Percentiles rank a stretch among this genome's conserved stretches.
These are phyloP conservation scores for Amphiprion clarkii DNA, from an alignment of 2,797 vertebrate genomes.

Conservation along the genomic window DNA sequence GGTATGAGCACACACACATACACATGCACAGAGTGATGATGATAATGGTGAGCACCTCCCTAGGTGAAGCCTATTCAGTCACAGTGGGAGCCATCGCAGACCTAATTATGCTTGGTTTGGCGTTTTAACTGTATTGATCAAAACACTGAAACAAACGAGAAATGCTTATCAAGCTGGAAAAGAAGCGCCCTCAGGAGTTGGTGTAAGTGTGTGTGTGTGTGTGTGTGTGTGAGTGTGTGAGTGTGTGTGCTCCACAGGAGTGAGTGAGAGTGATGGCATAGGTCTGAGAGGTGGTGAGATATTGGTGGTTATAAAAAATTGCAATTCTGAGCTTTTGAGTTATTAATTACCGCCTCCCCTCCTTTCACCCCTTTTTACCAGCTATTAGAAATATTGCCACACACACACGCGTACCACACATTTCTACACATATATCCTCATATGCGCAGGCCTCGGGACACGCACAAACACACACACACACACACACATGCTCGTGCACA, in stretches of 20 bases:
- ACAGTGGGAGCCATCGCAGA: slow-evolving; percentile 72
- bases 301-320: slow-evolving; percentile 76
- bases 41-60: slow-evolving; percentile 73
- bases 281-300: slow-evolving; percentile 72
- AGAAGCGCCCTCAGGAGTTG: slow-evolving; percentile 63
- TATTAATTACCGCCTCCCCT: slow-evolving; percentile 77
- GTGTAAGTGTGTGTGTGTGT: neutral
- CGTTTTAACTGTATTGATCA: slow-evolving; percentile 81
- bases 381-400: slow-evolving; percentile 66
- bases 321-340: slow-evolving; percentile 78
- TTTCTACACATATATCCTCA: slow-evolving; percentile 37
- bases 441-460: slow-evolving; percentile 45
- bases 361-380: slow-evolving; percentile 65
- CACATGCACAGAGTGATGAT: slow-evolving; percentile 60
- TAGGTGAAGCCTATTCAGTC: slow-evolving; percentile 70
- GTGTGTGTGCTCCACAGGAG: slow-evolving; percentile 51
- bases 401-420: slow-evolving; percentile 20
- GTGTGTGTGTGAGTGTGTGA: neutral
- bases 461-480: slow-evolving; percentile 20
- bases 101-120: slow-evolving; percentile 81
- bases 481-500: slow-evolving; percentile 12
- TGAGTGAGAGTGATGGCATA: slow-evolving; percentile 68
- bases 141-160: slow-evolving; percentile 78
- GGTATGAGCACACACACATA: slow-evolving; percentile 43
- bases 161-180: slow-evolving; percentile 80